Evolutionary conservation across 1,140 invertebrate species (phyloP), one percentile per base, ranked within the genome.

Genomic region (Saccostrea cuccullata): DNA sequence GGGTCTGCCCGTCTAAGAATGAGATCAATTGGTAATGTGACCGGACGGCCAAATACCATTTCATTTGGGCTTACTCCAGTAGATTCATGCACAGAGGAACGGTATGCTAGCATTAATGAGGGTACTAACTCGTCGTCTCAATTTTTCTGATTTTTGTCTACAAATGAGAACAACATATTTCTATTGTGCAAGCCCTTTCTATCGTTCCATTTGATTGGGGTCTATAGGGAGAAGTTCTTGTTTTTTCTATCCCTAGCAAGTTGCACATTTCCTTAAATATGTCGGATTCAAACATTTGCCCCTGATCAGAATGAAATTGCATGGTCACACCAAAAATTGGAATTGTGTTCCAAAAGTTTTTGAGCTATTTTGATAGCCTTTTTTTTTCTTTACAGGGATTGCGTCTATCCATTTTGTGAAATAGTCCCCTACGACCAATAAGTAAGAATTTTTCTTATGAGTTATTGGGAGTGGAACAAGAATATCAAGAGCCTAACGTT

Each of bases 281-380:
- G n/a, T n/a, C n/a, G n/a, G n/a, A n/a, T n/a, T n/a, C n/a, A n/a
- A n/a, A n/a, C n/a, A n/a, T n/a, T n/a, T n/a, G n/a, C n/a, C n/a
- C n/a, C n/a, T 94, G 92, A 88, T 95, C 94, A 0, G 93, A 88
- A 20, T 94, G 87, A 8, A 95, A 85, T 55, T 92, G 87, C 20
- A 91, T 70, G 0, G 95, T 94, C 4, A 93, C 89, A 20, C 95
- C 95, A 88, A 92, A 93, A 6, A 91, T 87, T 82, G 89, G 91
- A 20, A 95, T 77, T 12, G 92, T 85, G 20, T 94, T 92, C 77
- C 2, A 95, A 89, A 17, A 95, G 90, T 5, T 85, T 89, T 30
- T 93, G 88, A 9, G 93, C 95, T 17, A 94, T 89, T 2, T 92
- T 93, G 12, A 56, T 83, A 4, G 92, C 88, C 55, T 86, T 91